Evolutionary conservation across 1,140 invertebrate species (phyloP).

Genomic region (Lepidurus couesii): DNA sequence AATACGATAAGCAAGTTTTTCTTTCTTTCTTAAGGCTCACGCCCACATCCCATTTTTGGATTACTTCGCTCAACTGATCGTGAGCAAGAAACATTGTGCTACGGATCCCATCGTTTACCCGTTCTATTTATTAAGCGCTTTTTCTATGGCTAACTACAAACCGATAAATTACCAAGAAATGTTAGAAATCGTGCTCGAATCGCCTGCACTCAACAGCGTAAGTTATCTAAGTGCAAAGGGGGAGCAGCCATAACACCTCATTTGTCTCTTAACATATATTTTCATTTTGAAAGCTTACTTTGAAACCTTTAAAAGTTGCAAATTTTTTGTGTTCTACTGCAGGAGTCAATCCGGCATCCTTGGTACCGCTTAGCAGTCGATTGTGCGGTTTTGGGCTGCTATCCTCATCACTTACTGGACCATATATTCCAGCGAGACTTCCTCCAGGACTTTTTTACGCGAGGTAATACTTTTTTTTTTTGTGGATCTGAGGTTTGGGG

Average conservation of each 20-base stretch:
- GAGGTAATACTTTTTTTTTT: neutral
- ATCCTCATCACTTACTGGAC: neutral
- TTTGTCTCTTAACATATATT: too few species aligned
- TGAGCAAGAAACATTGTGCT: neutral
- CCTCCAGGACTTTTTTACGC: neutral
- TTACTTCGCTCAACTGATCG: slow-evolving; percentile 12
- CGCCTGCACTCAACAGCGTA: slow-evolving; percentile 15
- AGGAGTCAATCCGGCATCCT: slow-evolving; percentile 20
- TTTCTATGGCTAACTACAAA: slow-evolving; percentile 11
- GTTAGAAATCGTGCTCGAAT: slow-evolving; percentile 13
- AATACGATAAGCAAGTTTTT: neutral
- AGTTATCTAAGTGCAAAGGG: neutral
- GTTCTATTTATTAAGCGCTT: neutral
- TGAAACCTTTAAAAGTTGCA: too few species aligned
- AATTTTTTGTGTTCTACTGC: neutral
- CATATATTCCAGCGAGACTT: neutral
- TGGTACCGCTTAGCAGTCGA: slow-evolving; percentile 24
- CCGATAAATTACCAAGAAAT: neutral
- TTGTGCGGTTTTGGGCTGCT: slow-evolving; percentile 26
- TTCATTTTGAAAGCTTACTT: too few species aligned
- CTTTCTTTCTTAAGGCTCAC: neutral
- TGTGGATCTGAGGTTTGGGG: too few species aligned
- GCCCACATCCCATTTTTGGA: slow-evolving; percentile 23
- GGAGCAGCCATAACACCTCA: too few species aligned
- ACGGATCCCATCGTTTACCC: neutral